These are phyloP conservation scores for Lucilia sericata DNA, from an alignment of 1,140 invertebrate species.

Conservation along the genomic window DNA sequence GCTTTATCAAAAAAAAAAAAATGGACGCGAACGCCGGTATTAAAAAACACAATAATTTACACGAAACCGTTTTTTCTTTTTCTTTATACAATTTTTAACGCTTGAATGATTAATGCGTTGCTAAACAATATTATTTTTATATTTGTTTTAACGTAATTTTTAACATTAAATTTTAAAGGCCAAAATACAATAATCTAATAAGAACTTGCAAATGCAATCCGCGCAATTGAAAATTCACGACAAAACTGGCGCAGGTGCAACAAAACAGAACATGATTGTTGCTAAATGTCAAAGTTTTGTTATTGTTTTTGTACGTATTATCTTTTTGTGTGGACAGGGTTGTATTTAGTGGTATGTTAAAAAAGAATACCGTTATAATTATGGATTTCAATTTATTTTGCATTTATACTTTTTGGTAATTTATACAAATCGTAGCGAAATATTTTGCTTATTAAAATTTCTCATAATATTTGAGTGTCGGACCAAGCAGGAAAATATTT, in stretches of 20 bases:
- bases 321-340: neutral
- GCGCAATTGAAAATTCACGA: constrained; percentile 26
- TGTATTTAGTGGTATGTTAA: neutral
- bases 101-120: neutral
- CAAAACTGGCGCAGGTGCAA: constrained; percentile 17
- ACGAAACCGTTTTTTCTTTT: constrained; percentile 6
- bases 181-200: neutral
- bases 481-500: no score
- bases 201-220: constrained; percentile 17
- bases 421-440: no score
- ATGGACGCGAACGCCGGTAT: constrained; percentile 2
- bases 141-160: constrained; percentile 2
- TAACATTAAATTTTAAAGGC: neutral
- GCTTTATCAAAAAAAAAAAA: constrained; percentile 10
- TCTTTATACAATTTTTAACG: neutral
- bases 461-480: no score
- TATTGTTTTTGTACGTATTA: neutral
- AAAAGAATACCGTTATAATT: neutral
- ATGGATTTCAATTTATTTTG: neutral
- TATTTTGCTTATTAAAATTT: no score
- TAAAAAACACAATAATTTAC: constrained; percentile 12
- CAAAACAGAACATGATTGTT: neutral
- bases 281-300: neutral
- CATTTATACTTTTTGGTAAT: neutral
- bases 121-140: neutral